phyloP scores from a whole-genome alignment of 1,140 invertebrate species.

The Megathymus violae region DNA sequence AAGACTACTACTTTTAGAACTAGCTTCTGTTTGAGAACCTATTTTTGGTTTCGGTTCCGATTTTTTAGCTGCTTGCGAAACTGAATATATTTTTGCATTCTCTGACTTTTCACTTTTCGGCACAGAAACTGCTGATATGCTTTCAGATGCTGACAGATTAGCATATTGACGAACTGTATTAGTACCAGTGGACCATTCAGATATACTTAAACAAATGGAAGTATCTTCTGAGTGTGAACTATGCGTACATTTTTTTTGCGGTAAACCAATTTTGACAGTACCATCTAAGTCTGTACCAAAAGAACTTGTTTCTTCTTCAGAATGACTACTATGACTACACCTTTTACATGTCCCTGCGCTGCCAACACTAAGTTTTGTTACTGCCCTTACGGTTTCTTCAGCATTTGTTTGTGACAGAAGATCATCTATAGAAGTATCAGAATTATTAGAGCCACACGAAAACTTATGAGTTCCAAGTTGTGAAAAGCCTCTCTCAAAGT shows the following conservation, averaged over 20 bases:
- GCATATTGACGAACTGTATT: conserved; percentile 91
- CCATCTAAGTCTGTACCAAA: conserved; percentile 90
- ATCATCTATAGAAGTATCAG: conserved; percentile 86
- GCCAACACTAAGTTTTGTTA: conserved; percentile 65
- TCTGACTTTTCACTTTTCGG: conserved; percentile 87
- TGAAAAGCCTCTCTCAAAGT: conserved; percentile 81
- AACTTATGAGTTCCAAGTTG: conserved; percentile 81
- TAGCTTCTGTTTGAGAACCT: conserved; percentile 69
- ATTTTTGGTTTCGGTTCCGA: conserved; percentile 71
- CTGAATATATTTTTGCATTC: conserved; percentile 76
- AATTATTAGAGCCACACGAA: conserved; percentile 86
- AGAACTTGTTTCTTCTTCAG: conserved; percentile 87
- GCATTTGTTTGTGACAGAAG: conserved; percentile 82
- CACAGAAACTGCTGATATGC: conserved; percentile 85
- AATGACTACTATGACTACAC: conserved; percentile 86
- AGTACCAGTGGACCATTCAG: conserved; percentile 93
- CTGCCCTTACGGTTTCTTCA: conserved; percentile 71
- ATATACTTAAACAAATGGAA: conserved; percentile 91
- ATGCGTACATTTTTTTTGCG: conserved; percentile 89
- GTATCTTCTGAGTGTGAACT: conserved; percentile 93
- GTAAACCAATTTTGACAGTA: conserved; percentile 90
- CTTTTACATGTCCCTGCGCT: conserved; percentile 83
- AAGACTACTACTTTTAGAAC: conserved; percentile 79
- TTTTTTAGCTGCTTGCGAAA: conserved; percentile 75
- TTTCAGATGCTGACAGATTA: conserved; percentile 87